Percentiles rank a stretch among this genome's conserved stretches.
Conservation (phyloP, 1,140 invertebrate species). For the Drosophila chauvacae region DNA sequence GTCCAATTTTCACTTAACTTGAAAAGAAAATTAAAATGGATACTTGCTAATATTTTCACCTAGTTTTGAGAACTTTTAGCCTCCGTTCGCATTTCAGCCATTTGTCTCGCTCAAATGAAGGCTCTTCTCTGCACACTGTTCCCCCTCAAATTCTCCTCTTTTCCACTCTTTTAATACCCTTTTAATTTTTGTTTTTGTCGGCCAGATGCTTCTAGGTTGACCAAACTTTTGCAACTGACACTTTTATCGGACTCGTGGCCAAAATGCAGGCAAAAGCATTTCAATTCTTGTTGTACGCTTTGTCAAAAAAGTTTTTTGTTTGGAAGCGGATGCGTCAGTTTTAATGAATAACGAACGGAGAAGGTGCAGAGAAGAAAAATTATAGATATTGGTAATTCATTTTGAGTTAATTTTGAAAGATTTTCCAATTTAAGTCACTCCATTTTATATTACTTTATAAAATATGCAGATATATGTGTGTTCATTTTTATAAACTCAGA, state of each 20-base stretch:
- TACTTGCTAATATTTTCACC: constrained; percentile 28
- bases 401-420: fast-evolving
- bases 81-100: constrained; percentile 6
- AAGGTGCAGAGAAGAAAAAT: constrained; percentile 15
- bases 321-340: constrained; percentile 45
- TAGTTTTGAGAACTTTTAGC: constrained; percentile 18
- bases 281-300: constrained; percentile 24
- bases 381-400: neutral
- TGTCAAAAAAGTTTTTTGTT: constrained; percentile 52
- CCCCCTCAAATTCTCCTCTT: neutral
- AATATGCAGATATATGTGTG: too few species aligned
- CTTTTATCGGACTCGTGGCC: constrained; percentile 67
- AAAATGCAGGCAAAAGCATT: constrained; percentile 58
- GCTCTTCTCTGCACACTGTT: neutral
- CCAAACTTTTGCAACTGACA: constrained; percentile 65
- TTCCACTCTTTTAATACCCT: constrained; percentile 12
- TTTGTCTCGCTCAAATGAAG: constrained; percentile 30
- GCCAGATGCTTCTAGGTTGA: constrained; percentile 39
- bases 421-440: neutral
- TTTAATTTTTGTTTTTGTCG: constrained; percentile 37
- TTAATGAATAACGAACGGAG: constrained; percentile 57
- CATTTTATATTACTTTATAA: neutral
- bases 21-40: constrained; percentile 12
- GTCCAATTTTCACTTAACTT: constrained; percentile 1
- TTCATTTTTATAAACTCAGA: too few species aligned